These are phyloP conservation scores for Stictocephala bisonia DNA, from an alignment of 2,888 invertebrate species.

Conservation along the genomic window DNA sequence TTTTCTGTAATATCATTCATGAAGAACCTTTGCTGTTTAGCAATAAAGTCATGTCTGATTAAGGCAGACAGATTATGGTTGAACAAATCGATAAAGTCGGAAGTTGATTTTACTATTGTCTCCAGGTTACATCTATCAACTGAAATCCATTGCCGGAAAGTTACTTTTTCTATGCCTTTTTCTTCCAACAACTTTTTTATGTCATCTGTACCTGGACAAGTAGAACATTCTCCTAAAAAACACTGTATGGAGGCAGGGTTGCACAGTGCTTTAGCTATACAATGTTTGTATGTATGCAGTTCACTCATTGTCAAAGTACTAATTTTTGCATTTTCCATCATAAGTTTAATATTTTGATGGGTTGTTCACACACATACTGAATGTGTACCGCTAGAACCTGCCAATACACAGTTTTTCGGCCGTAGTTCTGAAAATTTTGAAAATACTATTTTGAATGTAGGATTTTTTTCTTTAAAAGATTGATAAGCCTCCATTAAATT, in stretches of 20 bases:
- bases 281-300: neutral
- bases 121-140: conserved; percentile 26
- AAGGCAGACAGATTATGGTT: neutral
- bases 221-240: neutral
- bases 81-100: neutral
- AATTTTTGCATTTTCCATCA: conserved; percentile 30
- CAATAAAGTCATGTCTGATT: conserved; percentile 16
- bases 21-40: neutral
- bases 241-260: conserved; percentile 18
- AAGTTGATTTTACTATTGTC: neutral
- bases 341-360: conserved; percentile 33
- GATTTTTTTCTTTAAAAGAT: conserved; percentile 23
- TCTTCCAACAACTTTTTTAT: conserved; percentile 6
- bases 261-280: conserved; percentile 1
- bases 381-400: conserved; percentile 27
- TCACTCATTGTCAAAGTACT: neutral
- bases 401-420: conserved; percentile 41
- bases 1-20: conserved; percentile 17
- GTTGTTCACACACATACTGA: conserved; percentile 28
- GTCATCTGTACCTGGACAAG: neutral
- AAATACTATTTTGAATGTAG: conserved; percentile 28
- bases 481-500: conserved; percentile 11
- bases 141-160: conserved; percentile 16
- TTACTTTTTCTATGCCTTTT: conserved; percentile 10
- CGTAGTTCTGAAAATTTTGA: conserved; percentile 45